phyloP scores from a whole-genome alignment of 1,140 invertebrate species.

The Trichonephila clavata region DNA sequence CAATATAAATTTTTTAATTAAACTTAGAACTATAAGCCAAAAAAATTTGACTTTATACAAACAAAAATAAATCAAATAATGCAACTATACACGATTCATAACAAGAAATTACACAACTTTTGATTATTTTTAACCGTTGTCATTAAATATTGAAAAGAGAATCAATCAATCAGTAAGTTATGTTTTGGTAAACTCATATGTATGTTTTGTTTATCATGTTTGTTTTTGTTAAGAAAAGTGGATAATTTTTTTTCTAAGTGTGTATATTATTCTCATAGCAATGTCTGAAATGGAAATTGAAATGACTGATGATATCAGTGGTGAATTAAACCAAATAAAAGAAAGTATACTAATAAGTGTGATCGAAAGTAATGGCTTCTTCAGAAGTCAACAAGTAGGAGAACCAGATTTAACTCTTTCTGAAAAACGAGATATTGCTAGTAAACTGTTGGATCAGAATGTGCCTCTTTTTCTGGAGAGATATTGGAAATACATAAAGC shows the following conservation, averaged over 20 bases:
- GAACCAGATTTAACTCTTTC: constrained; percentile 86
- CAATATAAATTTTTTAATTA: too few species aligned
- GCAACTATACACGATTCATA: too few species aligned
- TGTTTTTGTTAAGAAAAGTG: too few species aligned
- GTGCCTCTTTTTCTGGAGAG: constrained; percentile 87
- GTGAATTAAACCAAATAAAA: constrained; percentile 60
- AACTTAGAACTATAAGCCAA: too few species aligned
- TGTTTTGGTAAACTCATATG: too few species aligned
- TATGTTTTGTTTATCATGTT: too few species aligned
- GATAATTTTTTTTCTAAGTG: neutral
- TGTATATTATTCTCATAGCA: neutral
- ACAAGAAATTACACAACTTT: too few species aligned
- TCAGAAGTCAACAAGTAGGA: constrained; percentile 89
- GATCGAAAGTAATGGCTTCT: constrained; percentile 81
- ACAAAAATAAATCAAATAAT: too few species aligned
- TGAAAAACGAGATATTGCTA: constrained; percentile 88
- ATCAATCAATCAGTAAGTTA: too few species aligned
- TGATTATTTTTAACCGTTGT: too few species aligned
- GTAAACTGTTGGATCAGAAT: constrained; percentile 85
- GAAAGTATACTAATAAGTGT: constrained; percentile 79
- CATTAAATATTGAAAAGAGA: too few species aligned
- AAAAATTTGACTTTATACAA: too few species aligned
- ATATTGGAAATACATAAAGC: constrained; percentile 88
- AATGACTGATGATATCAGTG: neutral
- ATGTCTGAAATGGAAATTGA: neutral